A percentile compares a stretch with the other conserved stretches of the same genome.
These are phyloP conservation scores for Nicator chloris DNA, from an alignment of 2,113 vertebrate genomes.

Conservation along the genomic window DNA sequence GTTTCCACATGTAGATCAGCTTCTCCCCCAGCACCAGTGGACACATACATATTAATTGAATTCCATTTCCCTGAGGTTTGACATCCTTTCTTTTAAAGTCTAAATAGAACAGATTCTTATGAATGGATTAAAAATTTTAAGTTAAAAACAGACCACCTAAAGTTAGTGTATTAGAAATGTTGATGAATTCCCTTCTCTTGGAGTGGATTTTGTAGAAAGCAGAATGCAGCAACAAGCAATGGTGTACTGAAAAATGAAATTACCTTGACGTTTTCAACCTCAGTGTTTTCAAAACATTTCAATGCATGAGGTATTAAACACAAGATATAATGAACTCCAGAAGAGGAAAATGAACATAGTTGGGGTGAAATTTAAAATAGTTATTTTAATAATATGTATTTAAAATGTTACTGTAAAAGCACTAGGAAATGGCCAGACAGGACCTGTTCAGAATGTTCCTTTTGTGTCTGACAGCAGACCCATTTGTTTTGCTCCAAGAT, in stretches of 20 bases:
- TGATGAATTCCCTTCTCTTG: neutral
- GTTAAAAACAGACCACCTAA: neutral
- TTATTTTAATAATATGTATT: neutral
- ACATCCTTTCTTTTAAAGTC: neutral
- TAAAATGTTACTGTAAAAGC: neutral
- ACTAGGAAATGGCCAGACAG: neutral
- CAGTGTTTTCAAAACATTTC: neutral
- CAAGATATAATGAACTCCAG: neutral
- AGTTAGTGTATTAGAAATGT: neutral
- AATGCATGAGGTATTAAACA: neutral
- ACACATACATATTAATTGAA: slow-evolving; percentile 22
- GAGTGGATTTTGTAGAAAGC: neutral
- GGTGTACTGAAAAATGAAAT: neutral
- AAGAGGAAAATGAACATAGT: neutral
- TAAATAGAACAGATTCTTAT: neutral
- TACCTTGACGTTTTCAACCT: neutral
- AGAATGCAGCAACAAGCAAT: neutral
- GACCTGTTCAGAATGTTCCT: neutral
- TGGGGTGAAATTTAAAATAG: neutral
- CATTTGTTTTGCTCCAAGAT: neutral
- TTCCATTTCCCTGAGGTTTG: slow-evolving; percentile 3
- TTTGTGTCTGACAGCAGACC: neutral
- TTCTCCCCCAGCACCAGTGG: neutral
- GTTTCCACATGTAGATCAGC: slow-evolving; percentile 12
- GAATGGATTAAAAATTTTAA: neutral